A percentile compares a stretch with the other conserved stretches of the same genome.
phyloP scores from a whole-genome alignment of 2,797 vertebrate genomes.

The Mormyrus proboscirostris region DNA sequence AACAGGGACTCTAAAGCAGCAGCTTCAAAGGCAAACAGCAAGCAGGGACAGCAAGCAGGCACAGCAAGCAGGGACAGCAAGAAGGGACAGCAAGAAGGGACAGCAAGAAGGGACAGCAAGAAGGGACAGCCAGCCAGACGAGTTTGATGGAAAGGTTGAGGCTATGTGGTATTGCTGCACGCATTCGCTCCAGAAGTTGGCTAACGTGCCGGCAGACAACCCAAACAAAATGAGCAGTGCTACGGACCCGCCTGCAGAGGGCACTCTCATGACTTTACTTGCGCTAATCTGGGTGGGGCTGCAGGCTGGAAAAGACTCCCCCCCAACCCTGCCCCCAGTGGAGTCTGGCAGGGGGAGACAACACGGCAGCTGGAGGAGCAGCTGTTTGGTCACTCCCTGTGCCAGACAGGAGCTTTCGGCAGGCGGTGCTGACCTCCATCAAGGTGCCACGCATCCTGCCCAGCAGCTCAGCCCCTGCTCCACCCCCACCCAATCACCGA shows the following conservation, averaged over 20 bases:
- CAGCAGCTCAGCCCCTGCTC: background rate
- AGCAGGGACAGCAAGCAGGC: background rate
- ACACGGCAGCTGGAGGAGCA: background rate
- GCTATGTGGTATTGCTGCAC: background rate
- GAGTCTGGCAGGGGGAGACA: background rate
- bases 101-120: too few species aligned
- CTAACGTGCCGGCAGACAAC: background rate
- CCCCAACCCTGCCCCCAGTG: background rate
- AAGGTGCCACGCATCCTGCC: background rate
- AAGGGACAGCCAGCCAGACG: background rate
- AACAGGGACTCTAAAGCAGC: background rate
- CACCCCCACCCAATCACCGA: background rate
- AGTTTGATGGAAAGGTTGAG: background rate
- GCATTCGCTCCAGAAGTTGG: background rate
- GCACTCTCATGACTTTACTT: background rate
- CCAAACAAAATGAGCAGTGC: background rate
- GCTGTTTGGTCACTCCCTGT: background rate
- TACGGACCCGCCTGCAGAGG: background rate
- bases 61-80: too few species aligned
- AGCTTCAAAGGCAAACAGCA: background rate
- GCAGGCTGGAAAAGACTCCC: background rate
- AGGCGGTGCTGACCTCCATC: background rate
- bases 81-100: too few species aligned
- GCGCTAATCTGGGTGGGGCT: background rate
- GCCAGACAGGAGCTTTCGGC: background rate